phyloP scores from a whole-genome alignment of 2,888 invertebrate genomes.

The Dendrolimus pini region DNA sequence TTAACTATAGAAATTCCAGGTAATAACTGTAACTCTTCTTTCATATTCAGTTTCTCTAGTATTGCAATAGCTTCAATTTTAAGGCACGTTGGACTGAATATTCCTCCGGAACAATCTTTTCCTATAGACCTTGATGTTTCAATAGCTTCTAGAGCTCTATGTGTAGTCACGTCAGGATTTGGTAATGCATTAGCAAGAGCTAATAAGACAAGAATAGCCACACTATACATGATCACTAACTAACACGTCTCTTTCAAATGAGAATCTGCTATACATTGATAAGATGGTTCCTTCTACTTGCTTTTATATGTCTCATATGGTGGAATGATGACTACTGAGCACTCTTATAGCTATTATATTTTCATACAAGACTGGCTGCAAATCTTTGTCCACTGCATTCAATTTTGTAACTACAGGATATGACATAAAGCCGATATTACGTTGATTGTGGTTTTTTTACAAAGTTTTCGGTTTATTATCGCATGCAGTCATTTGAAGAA shows the following conservation, averaged over 20 bases:
- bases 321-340: conserved; percentile 52
- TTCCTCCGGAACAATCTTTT: conserved; percentile 57
- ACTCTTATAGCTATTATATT: conserved; percentile 63
- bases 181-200: conserved; percentile 43
- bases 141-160: conserved; percentile 31
- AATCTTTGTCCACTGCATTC: conserved; percentile 29
- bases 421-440: conserved; percentile 23
- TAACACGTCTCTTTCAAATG: conserved; percentile 45
- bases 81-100: conserved; percentile 59
- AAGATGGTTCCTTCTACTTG: conserved; percentile 47
- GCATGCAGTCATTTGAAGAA: conserved; percentile 50
- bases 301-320: conserved; percentile 70
- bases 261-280: conserved; percentile 57
- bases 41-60: conserved; percentile 55
- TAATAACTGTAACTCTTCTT: conserved; percentile 52
- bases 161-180: conserved; percentile 38
- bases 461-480: conserved; percentile 50
- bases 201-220: conserved; percentile 31
- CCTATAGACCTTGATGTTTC: conserved; percentile 47
- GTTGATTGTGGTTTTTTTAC: conserved; percentile 5
- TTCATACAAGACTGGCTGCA: conserved; percentile 70
- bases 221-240: conserved; percentile 41
- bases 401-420: conserved; percentile 16
- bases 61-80: conserved; percentile 64
- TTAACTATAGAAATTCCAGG: conserved; percentile 81